These are phyloP conservation scores for Drosophila mimica DNA, from an alignment of 2,888 invertebrate genomes.

Conservation along the genomic window DNA sequence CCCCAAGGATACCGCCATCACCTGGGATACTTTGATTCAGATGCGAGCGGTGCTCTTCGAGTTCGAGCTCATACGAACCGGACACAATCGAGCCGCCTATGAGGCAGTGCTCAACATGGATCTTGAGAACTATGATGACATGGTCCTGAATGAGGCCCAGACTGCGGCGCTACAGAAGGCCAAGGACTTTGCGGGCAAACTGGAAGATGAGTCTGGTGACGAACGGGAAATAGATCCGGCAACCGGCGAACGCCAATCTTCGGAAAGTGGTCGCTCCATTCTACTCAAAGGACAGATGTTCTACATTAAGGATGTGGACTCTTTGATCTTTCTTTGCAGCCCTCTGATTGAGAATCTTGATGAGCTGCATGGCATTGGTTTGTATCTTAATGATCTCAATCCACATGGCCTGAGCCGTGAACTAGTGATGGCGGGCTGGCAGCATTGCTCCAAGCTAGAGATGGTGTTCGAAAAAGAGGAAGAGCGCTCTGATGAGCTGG, in stretches of 20 bases:
- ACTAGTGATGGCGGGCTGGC: constrained; percentile 93
- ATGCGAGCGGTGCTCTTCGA: constrained; percentile 94
- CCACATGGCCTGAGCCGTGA: constrained; percentile 93
- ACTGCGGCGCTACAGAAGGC: constrained; percentile 58
- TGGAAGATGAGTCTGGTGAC: constrained; percentile 18
- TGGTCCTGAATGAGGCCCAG: constrained; percentile 74
- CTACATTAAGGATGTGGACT: constrained; percentile 91
- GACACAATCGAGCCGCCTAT: constrained; percentile 77
- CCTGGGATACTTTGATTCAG: constrained; percentile 93
- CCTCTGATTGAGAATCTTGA: constrained; percentile 95
- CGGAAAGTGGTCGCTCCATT: constrained; percentile 86
- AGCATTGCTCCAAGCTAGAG: constrained; percentile 92
- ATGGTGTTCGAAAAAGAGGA: constrained; percentile 93
- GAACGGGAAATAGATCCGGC: constrained; percentile 71
- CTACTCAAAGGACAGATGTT: constrained; percentile 94
- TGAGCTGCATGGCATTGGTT: constrained; percentile 91
- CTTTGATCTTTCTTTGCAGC: constrained; percentile 93
- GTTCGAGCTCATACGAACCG: constrained; percentile 90
- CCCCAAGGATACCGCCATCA: constrained; percentile 92
- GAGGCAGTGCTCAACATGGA: constrained; percentile 79
- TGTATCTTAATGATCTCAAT: constrained; percentile 93
- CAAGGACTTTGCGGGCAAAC: constrained; percentile 49
- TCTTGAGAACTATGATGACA: constrained; percentile 77
- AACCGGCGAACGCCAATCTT: constrained; percentile 70
- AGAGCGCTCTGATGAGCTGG: constrained; percentile 91